Evolutionary conservation across 2,797 vertebrate genomes (phyloP).

Genomic region (Oreochromis grahami): DNA sequence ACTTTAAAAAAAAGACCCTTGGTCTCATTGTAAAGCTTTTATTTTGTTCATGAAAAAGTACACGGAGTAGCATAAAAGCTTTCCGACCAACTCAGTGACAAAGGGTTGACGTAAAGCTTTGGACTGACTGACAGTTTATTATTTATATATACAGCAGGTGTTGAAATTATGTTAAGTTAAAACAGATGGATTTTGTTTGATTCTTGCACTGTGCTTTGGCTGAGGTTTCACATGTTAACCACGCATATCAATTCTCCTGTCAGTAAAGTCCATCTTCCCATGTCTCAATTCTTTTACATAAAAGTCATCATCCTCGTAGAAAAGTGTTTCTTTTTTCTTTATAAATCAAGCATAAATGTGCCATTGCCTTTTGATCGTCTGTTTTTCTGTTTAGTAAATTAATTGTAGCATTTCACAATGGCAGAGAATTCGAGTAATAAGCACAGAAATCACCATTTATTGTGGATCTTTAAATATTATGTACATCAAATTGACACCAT

Average conservation of each 20-base stretch:
- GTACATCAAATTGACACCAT: slow-evolving; percentile 58
- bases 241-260: neutral
- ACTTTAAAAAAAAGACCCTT: neutral
- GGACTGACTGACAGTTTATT: slow-evolving; percentile 7
- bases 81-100: neutral
- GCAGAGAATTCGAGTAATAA: slow-evolving; percentile 42
- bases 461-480: slow-evolving; percentile 61
- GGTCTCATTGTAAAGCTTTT: slow-evolving; percentile 9
- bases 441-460: slow-evolving; percentile 59
- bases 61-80: slow-evolving; percentile 5
- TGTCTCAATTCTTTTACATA: neutral
- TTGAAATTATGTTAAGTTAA: neutral
- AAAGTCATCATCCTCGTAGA: slow-evolving; percentile 17
- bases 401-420: slow-evolving; percentile 17
- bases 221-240: slow-evolving; percentile 10
- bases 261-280: neutral
- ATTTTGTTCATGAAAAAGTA: slow-evolving; percentile 39
- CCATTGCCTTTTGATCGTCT: slow-evolving; percentile 22
- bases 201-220: neutral
- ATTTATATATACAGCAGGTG: slow-evolving; percentile 42
- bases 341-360: slow-evolving; percentile 37
- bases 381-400: slow-evolving; percentile 6
- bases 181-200: neutral
- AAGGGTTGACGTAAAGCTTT: neutral
- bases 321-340: slow-evolving; percentile 20